Conservation (phyloP, 2,888 invertebrate genomes). For the Trypoxylon attenuatum region DNA sequence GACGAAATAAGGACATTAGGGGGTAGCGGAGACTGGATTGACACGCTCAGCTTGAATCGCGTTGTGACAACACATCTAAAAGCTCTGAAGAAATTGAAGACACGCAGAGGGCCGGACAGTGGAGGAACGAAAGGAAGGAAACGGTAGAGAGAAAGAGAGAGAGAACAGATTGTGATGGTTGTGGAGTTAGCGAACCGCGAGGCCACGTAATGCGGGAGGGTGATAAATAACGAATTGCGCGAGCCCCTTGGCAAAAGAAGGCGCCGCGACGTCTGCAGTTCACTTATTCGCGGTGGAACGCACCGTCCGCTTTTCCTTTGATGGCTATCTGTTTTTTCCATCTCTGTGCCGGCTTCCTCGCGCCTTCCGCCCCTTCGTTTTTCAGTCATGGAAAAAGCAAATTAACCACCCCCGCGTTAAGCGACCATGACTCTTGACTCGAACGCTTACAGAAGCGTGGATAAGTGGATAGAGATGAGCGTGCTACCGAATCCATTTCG, state of each 20-base stretch:
- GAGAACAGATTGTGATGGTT: neutral
- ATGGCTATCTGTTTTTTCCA: neutral
- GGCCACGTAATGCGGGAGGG: slow-evolving; percentile 6
- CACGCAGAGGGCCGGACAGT: no score
- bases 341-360: neutral
- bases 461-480: neutral
- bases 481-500: neutral
- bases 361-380: neutral
- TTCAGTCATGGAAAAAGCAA: neutral
- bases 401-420: neutral
- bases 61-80: no score
- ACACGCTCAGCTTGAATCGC: no score
- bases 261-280: slow-evolving; percentile 37
- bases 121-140: neutral
- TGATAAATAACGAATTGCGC: slow-evolving; percentile 45
- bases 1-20: no score
- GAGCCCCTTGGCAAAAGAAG: slow-evolving; percentile 21
- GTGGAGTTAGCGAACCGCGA: neutral
- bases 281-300: neutral
- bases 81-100: no score
- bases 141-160: neutral
- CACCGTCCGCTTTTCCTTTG: neutral
- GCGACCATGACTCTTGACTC: neutral
- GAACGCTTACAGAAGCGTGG: neutral
- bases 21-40: no score